Percentiles rank a stretch among this genome's conserved stretches.
phyloP scores from a whole-genome alignment of 2,113 vertebrate species.

The Tiliqua scincoides region DNA sequence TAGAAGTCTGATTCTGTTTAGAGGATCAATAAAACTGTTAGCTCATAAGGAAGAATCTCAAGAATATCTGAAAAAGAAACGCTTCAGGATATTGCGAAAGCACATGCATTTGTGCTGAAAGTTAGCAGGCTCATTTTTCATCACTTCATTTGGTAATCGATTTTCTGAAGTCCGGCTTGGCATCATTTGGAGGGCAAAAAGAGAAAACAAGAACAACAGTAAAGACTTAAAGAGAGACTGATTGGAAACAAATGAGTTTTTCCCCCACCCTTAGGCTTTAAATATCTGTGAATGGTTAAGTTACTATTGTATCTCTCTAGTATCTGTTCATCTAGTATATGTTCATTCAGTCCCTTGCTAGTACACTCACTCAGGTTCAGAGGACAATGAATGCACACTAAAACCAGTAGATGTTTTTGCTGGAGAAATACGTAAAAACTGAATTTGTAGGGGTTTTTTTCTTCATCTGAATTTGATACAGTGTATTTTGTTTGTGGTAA shows the following conservation, averaged over 20 bases:
- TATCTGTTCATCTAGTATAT: conserved; percentile 57
- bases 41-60: background rate
- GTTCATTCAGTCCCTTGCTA: background rate
- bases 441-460: background rate
- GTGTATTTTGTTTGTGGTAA: background rate
- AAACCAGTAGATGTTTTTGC: background rate
- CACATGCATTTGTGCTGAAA: background rate
- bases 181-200: background rate
- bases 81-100: background rate
- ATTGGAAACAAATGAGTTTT: conserved; percentile 66
- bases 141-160: background rate
- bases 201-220: conserved; percentile 37
- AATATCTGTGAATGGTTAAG: conserved; percentile 62
- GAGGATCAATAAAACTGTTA: background rate
- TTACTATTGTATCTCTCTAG: conserved; percentile 62
- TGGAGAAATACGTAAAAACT: background rate
- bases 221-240: conserved; percentile 57
- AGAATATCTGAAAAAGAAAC: background rate
- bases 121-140: background rate
- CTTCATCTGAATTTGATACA: background rate
- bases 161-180: background rate
- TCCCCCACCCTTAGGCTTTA: conserved; percentile 60
- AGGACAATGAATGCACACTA: conserved; percentile 20
- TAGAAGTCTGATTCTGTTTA: conserved; percentile 7
- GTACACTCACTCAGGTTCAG: background rate